Base-by-base conservation (phyloP, 2,888 invertebrate genomes). In the Iphiclides podalirius region DNA sequence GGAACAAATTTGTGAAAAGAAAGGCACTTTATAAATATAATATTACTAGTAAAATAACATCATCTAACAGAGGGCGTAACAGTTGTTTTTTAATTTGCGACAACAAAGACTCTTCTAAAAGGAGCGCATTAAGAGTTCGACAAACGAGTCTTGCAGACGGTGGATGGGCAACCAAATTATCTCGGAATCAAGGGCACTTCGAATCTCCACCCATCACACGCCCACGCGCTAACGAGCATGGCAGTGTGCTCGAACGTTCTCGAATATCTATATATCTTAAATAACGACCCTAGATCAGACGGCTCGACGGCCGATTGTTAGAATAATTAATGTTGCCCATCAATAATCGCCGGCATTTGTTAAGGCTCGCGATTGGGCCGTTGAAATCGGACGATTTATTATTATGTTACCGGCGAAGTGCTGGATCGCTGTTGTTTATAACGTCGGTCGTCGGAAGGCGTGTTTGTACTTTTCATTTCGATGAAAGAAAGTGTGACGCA, bases 101-200 rank as follows among this genome's bases (percentile, higher is more conserved):
- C n/a, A n/a, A n/a, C n/a, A n/a, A n/a, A n/a, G n/a, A n/a, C n/a
- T n/a, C n/a, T n/a, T n/a, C n/a, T n/a, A n/a, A 38, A 38, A 33
- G n/a, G 17, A 38, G 16, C 13, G 16, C 26, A 45, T 50, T 40
- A 36, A 23, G 26, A 45, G 12, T 35, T 39, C 40, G 40, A 45
- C 40, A 45, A 50, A 50, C 13, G 49, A 44, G 31, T 15, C n/a
- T n/a, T n/a, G n/a, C n/a, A n/a, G n/a, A n/a, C n/a, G n/a, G n/a
- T n/a, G n/a, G 35, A 28, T 40, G 60, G 69, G 63, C 70, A 67
- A 65, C 53, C 61, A 66, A 75, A 72, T 69, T 69, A 67, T 60
- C 52, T 55, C 51, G 52, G 52, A 37, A 56, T 60, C 51, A 47
- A 64, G 63, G 47, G 60, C 60, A 52, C 72, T 74, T 57, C 12